A percentile compares a stretch with the other conserved stretches of the same genome.
Evolutionary conservation across 2,113 vertebrate species (phyloP).

Genomic region (Morone chrysops): DNA sequence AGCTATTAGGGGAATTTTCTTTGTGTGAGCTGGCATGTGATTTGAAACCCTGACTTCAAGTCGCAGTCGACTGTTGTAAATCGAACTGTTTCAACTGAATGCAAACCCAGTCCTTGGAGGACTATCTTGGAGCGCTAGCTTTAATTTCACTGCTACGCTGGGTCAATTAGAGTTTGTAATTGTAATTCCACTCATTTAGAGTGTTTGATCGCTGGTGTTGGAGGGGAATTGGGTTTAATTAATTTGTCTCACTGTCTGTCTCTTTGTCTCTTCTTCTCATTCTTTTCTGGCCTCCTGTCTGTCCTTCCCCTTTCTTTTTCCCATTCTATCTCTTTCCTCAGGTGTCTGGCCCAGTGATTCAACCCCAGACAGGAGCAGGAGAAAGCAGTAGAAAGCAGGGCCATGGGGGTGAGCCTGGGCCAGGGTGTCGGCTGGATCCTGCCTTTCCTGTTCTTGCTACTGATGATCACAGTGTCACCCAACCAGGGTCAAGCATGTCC

Average conservation of each 20-base stretch:
- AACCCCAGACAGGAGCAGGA: slow-evolving; percentile 62
- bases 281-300: background rate
- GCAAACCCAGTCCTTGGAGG: slow-evolving; percentile 50
- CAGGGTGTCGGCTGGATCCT: slow-evolving; percentile 85
- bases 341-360: slow-evolving; percentile 85
- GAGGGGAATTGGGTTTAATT: slow-evolving; percentile 56
- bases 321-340: slow-evolving; percentile 69
- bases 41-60: slow-evolving; percentile 30
- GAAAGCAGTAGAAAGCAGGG: slow-evolving; percentile 76
- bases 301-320: background rate
- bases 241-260: slow-evolving; percentile 66
- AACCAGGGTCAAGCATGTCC: slow-evolving; percentile 86
- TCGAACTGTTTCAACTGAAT: slow-evolving; percentile 47
- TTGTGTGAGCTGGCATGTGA: slow-evolving; percentile 14
- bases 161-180: slow-evolving; percentile 73
- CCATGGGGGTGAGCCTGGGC: slow-evolving; percentile 79
- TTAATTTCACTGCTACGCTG: slow-evolving; percentile 60
- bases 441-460: slow-evolving; percentile 84
- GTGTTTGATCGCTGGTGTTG: slow-evolving; percentile 65
- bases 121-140: slow-evolving; percentile 53
- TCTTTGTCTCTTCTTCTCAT: slow-evolving; percentile 45
- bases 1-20: slow-evolving; percentile 14
- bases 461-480: slow-evolving; percentile 70
- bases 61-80: slow-evolving; percentile 26
- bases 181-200: slow-evolving; percentile 68